phyloP scores from a whole-genome alignment of 2,113 vertebrate genomes.

The Jacana jacana region DNA sequence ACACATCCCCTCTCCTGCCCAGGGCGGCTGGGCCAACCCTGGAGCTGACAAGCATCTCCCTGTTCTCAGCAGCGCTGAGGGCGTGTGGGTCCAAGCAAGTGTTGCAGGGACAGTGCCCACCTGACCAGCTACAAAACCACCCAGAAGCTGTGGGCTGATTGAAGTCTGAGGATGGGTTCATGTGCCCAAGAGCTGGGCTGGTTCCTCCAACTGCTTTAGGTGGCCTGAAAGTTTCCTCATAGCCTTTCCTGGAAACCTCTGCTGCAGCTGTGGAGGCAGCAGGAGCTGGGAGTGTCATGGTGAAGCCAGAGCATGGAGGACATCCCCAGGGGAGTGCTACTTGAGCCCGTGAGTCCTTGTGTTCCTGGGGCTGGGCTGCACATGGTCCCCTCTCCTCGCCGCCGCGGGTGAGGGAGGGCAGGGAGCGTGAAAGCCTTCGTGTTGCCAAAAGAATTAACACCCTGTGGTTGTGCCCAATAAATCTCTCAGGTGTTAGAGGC shows the following conservation, averaged over 20 bases:
- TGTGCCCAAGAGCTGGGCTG: neutral
- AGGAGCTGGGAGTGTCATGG: neutral
- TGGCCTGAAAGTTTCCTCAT: neutral
- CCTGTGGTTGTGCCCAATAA: slow-evolving; percentile 22
- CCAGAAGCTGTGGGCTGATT: neutral
- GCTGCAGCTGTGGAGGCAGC: neutral
- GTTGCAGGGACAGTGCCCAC: fast-evolving
- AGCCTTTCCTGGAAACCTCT: neutral
- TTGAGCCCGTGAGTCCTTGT: neutral
- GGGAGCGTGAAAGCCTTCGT: neutral
- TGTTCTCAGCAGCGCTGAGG: neutral
- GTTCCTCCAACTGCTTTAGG: neutral
- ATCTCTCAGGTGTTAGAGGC: slow-evolving; percentile 9
- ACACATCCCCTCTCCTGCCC: neutral
- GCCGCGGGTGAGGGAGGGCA: neutral
- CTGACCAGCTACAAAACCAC: neutral
- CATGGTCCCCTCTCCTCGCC: neutral
- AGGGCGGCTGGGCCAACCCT: fast-evolving
- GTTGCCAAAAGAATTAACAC: slow-evolving; percentile 51
- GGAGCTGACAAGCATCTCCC: neutral
- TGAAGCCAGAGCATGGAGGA: fast-evolving
- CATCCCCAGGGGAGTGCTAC: neutral
- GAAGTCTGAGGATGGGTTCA: neutral
- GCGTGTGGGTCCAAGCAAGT: fast-evolving
- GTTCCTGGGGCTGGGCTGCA: neutral